A percentile compares a stretch with the other conserved stretches of the same genome.
Conservation (phyloP, 1,140 invertebrate genomes). For the Nasonia longicornis region DNA sequence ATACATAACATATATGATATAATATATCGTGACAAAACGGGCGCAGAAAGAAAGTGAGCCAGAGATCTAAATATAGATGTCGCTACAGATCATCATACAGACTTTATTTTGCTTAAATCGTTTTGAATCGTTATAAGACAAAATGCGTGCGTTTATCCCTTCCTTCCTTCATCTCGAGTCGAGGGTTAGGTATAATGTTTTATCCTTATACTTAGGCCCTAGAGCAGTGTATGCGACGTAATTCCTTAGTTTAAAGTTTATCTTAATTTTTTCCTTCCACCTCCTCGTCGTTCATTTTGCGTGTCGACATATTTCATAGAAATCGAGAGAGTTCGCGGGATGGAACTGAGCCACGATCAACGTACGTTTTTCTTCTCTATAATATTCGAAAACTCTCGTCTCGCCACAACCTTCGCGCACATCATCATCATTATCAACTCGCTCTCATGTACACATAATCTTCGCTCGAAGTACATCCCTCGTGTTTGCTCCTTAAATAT, state of each 20-base stretch:
- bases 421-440: conserved; percentile 13
- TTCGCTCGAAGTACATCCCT: background rate
- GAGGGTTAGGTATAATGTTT: conserved; percentile 48
- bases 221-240: conserved; percentile 49
- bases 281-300: background rate
- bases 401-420: conserved; percentile 26
- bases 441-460: conserved; percentile 39
- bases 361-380: conserved; percentile 1
- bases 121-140: conserved; percentile 45
- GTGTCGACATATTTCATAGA: conserved; percentile 39
- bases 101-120: conserved; percentile 47
- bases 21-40: background rate
- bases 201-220: conserved; percentile 53
- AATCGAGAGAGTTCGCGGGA: conserved; percentile 45
- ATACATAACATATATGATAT: background rate
- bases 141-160: conserved; percentile 40
- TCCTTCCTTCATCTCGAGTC: conserved; percentile 34
- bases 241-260: conserved; percentile 37
- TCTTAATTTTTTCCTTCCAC: background rate
- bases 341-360: conserved; percentile 49
- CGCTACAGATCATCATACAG: conserved; percentile 50
- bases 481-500: background rate
- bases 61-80: conserved; percentile 46
- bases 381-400: conserved; percentile 24
- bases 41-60: conserved; percentile 34